Evolutionary conservation across 2,797 vertebrate species (phyloP).

Genomic region (Ambastaia sidthimunki): DNA sequence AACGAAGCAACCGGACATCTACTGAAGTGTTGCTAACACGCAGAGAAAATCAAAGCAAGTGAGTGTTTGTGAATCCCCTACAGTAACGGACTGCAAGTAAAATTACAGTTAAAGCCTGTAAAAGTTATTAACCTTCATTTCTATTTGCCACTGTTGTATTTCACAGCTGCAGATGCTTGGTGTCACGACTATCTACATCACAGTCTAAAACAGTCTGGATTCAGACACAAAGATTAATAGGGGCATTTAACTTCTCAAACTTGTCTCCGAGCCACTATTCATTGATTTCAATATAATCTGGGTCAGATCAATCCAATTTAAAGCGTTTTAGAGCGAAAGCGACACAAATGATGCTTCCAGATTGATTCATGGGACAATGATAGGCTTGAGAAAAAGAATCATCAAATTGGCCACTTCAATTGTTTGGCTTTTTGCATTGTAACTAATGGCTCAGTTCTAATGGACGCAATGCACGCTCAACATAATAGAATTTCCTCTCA

Average conservation of each 20-base stretch:
- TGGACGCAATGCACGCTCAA: conserved; percentile 79
- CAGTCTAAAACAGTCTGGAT: conserved; percentile 63
- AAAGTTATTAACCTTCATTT: conserved; percentile 44
- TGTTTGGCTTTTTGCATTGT: conserved; percentile 82
- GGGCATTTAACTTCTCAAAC: conserved; percentile 72
- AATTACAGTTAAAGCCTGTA: conserved; percentile 29
- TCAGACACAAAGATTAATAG: conserved; percentile 77
- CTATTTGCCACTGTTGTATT: conserved; percentile 35
- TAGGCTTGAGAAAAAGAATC: conserved; percentile 78
- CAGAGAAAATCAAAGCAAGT: conserved; percentile 48
- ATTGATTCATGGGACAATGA: conserved; percentile 80
- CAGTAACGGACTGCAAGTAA: neutral
- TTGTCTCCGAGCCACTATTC: conserved; percentile 78
- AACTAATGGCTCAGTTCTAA: conserved; percentile 84
- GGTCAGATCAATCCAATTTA: conserved; percentile 81
- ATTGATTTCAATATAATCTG: conserved; percentile 81
- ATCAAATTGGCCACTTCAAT: conserved; percentile 77
- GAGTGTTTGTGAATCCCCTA: conserved; percentile 11
- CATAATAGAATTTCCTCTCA: conserved; percentile 82
- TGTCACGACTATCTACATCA: conserved; percentile 37
- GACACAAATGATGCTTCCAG: conserved; percentile 72
- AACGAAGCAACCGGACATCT: conserved; percentile 49
- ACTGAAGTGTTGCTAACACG: conserved; percentile 42
- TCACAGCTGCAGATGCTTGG: conserved; percentile 30
- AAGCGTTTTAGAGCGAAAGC: conserved; percentile 72